These are phyloP conservation scores for Thamnophis sirtalis DNA, from an alignment of 2,113 vertebrate genomes.

Conservation along the genomic window DNA sequence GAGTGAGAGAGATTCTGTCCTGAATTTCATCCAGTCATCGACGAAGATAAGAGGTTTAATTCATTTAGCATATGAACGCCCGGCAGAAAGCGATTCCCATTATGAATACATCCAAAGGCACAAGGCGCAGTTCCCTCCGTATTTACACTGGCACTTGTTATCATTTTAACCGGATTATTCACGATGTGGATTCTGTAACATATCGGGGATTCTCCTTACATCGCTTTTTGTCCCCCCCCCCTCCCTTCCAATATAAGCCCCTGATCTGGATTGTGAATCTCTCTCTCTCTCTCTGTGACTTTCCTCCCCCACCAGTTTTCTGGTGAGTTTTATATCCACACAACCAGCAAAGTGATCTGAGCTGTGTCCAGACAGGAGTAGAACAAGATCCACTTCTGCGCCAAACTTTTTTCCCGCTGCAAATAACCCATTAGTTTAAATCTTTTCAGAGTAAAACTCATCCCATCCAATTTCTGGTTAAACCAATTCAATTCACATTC, in stretches of 20 bases:
- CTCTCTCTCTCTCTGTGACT: no score
- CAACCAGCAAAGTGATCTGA: neutral
- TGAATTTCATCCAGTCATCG: neutral
- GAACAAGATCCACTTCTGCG: neutral
- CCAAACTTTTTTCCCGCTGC: neutral
- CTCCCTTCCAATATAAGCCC: neutral
- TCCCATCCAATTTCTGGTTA: neutral
- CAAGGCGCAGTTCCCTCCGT: neutral
- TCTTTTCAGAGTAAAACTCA: neutral
- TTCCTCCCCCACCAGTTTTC: neutral
- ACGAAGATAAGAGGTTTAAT: constrained; percentile 22
- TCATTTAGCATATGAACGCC: constrained; percentile 18
- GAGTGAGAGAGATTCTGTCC: constrained; percentile 6
- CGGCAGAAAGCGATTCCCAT: constrained; percentile 10
- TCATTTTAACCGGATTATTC: constrained; percentile 28
- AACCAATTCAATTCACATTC: neutral
- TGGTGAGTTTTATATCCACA: neutral
- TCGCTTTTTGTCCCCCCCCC: neutral
- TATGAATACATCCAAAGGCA: neutral
- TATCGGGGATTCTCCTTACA: neutral
- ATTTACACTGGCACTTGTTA: constrained; percentile 13
- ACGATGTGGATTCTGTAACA: constrained; percentile 12
- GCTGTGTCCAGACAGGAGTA: neutral
- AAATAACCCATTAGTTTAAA: neutral
- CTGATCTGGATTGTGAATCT: neutral